These are phyloP conservation scores for Theodoxus fluviatilis DNA, from an alignment of 2,888 invertebrate species.

Conservation along the genomic window DNA sequence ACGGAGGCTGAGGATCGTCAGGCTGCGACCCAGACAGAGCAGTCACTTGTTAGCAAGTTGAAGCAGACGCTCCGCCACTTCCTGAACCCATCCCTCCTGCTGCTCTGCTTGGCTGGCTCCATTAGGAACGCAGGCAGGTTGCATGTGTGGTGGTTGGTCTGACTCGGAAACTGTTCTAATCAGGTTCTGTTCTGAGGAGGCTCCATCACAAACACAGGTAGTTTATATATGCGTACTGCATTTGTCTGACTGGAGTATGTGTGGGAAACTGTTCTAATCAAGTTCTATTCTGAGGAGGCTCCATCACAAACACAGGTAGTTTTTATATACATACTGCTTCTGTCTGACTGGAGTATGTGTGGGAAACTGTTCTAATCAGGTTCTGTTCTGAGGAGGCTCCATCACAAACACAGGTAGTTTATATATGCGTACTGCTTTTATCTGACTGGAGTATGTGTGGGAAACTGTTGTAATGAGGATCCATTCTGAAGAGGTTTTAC, in stretches of 20 bases:
- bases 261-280: neutral
- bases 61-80: slow-evolving; percentile 45
- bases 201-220: neutral
- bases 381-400: too few relatives aligned
- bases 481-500: too few relatives aligned
- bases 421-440: neutral
- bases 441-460: neutral
- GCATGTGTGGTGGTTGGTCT: slow-evolving; percentile 12
- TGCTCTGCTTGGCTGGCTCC: slow-evolving; percentile 64
- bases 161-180: neutral
- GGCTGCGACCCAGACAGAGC: neutral
- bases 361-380: neutral
- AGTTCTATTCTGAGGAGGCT: too few relatives aligned
- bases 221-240: too few relatives aligned
- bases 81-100: slow-evolving; percentile 56
- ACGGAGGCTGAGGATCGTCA: slow-evolving; percentile 11
- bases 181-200: neutral
- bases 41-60: slow-evolving; percentile 22
- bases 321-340: neutral
- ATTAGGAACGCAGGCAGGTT: slow-evolving; percentile 63
- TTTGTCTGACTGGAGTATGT: too few relatives aligned
- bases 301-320: neutral
- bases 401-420: neutral
- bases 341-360: neutral
- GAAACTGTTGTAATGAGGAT: neutral